Evolutionary conservation across 2,797 vertebrate species (phyloP), one percentile per base, ranked within the genome.

Genomic region (Cossypha polioptera): DNA sequence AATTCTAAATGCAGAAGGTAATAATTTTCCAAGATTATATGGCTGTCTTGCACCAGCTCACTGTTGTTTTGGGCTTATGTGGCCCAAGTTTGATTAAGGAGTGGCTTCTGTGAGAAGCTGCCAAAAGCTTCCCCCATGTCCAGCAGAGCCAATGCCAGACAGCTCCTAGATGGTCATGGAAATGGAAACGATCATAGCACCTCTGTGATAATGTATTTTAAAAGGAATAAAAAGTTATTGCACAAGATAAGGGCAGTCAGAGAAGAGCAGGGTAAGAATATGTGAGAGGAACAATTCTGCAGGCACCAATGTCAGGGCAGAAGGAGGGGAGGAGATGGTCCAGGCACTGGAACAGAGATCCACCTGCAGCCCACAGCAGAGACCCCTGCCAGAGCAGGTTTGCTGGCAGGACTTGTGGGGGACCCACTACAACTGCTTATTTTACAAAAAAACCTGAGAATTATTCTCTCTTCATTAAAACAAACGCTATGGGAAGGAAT

Each of bases 361-460:
- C 5, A 14, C 7, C 15, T 67, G 17, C 6, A 40, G 15, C 16
- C 10, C 0, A 0, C 2, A 3, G 14, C 40, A 9, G 10, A 33
- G 28, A 45, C 4, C 6, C 51, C 16, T 0, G 4, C 11, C 8
- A 7, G 29, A 11, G n/a, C 16, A 53, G 20, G 10, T 58, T 67
- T 75, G 8, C 22, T 29, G 28, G 22, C 21, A 59, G 45, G 28
- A 36, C 15, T 24, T 36, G 15, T 58, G 71, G 66, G 7, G 12
- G 22, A n/a, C 10, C 6, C 54, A 42, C 16, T 28, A 14, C 25
- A 26, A 16, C 10, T 16, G 11, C 35, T 55, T n/a, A 7, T 57
- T 86, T 78, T 53, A 62, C 19, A 74, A 53, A 88, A 88, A 53
- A 14, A 57, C 2, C 10, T 53, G 25, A 71, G 82, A 66, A 66